Conservation (phyloP, 2,113 vertebrate species). For the Peromyscus polionotus region DNA sequence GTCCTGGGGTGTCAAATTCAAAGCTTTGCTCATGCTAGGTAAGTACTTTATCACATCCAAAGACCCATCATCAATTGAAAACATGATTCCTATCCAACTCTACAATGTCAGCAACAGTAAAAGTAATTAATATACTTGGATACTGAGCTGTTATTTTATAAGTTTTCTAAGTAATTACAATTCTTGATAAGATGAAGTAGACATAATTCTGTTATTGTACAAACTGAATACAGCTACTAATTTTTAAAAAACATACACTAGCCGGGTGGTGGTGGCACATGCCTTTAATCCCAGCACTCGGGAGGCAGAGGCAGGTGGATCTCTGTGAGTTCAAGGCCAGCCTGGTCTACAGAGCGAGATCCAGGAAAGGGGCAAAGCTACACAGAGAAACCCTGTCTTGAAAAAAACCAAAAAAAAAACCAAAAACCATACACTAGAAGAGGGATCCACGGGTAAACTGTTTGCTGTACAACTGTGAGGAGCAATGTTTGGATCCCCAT, state of each 20-base stretch:
- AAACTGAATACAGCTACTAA: not conserved
- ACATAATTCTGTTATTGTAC: not conserved
- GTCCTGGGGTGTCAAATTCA: no score
- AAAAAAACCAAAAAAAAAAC: no score
- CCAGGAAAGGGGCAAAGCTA: no score
- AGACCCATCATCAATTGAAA: not conserved
- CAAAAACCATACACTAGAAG: not conserved
- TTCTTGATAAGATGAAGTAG: not conserved
- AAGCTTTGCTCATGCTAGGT: not conserved
- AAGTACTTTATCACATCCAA: not conserved
- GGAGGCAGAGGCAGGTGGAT: no score
- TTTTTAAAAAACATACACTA: not conserved
- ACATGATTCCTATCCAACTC: no score
- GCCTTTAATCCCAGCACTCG: no score
- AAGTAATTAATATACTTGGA: not conserved
- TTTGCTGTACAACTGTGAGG: not conserved
- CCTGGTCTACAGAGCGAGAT: no score
- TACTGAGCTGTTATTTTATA: not conserved
- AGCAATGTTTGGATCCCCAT: not conserved
- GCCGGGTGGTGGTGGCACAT: no score
- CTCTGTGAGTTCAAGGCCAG: no score
- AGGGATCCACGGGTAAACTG: not conserved
- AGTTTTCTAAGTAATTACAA: not conserved
- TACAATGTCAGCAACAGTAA: not conserved
- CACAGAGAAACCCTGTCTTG: no score